Conservation (phyloP, 1,140 invertebrate genomes). For the Bicyclus anynana region DNA sequence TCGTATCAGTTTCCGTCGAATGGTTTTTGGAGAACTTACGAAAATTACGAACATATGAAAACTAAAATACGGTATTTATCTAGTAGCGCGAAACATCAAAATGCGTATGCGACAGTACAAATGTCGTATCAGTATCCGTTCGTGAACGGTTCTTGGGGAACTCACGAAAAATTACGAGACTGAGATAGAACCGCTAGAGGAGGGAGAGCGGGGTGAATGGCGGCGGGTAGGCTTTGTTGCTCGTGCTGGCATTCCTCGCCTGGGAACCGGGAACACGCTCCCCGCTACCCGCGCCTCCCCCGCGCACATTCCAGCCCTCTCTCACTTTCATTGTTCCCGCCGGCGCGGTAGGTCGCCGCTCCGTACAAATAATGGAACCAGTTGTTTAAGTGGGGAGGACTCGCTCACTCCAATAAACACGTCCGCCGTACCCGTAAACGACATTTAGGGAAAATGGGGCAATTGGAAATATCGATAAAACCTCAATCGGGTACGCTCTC, state of each 20-base stretch:
- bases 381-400: slow-evolving; percentile 56
- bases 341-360: slow-evolving; percentile 69
- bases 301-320: slow-evolving; percentile 67
- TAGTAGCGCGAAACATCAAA: neutral
- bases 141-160: slow-evolving; percentile 55
- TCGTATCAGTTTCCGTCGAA: no score
- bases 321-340: slow-evolving; percentile 73
- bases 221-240: slow-evolving; percentile 71
- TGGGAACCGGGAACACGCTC: slow-evolving; percentile 62
- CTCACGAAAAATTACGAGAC: slow-evolving; percentile 62
- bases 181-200: slow-evolving; percentile 47
- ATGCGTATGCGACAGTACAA: slow-evolving; percentile 34
- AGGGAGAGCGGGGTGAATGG: slow-evolving; percentile 52
- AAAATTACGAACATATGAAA: no score
- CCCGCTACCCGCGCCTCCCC: slow-evolving; percentile 21
- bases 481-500: slow-evolving; percentile 19
- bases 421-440: slow-evolving; percentile 54
- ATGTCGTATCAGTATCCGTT: slow-evolving; percentile 45
- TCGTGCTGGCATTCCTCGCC: slow-evolving; percentile 72
- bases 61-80: no score
- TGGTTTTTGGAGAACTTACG: no score
- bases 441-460: slow-evolving; percentile 53
- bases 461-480: slow-evolving; percentile 41
- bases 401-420: slow-evolving; percentile 63
- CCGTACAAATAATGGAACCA: slow-evolving; percentile 66